A percentile compares a stretch with the other conserved stretches of the same genome.
Evolutionary conservation across 2,113 vertebrate genomes (phyloP).

Genomic region (Hippocampus barbouri): DNA sequence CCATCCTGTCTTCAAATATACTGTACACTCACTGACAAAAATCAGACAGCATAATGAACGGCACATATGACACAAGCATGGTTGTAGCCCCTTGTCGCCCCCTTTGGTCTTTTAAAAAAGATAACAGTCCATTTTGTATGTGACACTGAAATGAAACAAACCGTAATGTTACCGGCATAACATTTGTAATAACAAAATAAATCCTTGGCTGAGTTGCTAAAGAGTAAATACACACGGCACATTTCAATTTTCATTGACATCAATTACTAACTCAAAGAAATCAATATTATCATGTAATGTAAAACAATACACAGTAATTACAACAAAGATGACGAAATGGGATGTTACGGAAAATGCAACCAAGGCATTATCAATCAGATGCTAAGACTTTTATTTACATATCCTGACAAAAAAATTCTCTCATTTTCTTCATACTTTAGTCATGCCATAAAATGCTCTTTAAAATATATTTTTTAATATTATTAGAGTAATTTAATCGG

Average conservation of each 20-base stretch:
- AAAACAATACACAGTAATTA: not conserved
- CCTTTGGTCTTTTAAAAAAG: constrained; percentile 55
- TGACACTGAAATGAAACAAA: constrained; percentile 16
- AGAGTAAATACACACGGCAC: constrained; percentile 15
- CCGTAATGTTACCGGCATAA: not conserved
- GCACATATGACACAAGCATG: constrained; percentile 10
- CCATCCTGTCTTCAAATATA: not conserved
- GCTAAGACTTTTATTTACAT: not conserved
- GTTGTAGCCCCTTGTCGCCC: constrained; percentile 17
- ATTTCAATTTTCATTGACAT: not conserved
- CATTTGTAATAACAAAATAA: constrained; percentile 13
- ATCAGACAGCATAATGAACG: not conserved
- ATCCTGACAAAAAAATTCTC: not conserved
- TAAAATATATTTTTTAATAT: no score
- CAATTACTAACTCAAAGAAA: not conserved
- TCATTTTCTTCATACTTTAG: not conserved
- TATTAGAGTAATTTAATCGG: no score
- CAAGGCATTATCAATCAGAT: not conserved
- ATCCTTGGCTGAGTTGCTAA: constrained; percentile 55
- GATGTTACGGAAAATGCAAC: no score
- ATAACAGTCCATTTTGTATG: constrained; percentile 63
- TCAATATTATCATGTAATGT: not conserved
- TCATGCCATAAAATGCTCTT: not conserved
- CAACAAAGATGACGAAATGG: no score
- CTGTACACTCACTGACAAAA: not conserved